Evolutionary conservation across 2,797 vertebrate species (phyloP).

Genomic region (Salmo trutta): DNA sequence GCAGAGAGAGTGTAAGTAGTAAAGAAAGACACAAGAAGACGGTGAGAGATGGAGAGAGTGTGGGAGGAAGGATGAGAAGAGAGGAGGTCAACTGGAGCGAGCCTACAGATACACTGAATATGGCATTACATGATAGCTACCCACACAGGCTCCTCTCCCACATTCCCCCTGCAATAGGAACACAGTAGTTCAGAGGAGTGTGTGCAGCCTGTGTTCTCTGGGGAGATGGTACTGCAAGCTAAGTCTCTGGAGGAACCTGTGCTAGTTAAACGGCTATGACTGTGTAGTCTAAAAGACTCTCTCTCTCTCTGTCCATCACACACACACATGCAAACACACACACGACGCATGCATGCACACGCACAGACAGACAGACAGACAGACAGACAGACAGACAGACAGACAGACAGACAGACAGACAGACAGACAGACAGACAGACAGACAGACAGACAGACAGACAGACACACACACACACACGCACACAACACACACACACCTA

Average conservation of each 20-base stretch:
- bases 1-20: too few relatives aligned
- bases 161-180: neutral
- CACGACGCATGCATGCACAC: neutral
- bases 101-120: neutral
- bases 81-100: neutral
- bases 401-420: neutral
- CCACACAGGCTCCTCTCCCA: slow-evolving; percentile 12
- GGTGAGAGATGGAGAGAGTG: neutral
- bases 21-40: too few relatives aligned
- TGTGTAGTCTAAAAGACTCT: neutral
- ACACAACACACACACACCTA: too few relatives aligned
- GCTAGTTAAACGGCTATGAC: neutral
- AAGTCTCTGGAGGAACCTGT: neutral
- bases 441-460: too few relatives aligned
- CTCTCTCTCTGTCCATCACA: neutral
- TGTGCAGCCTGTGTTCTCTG: neutral
- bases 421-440: too few relatives aligned
- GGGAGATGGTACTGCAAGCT: neutral
- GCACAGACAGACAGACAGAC: neutral
- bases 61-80: neutral
- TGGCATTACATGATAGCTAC: neutral
- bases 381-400: too few relatives aligned
- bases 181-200: neutral
- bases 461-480: too few relatives aligned
- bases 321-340: neutral